Evolutionary conservation across 1,140 invertebrate species (phyloP), one percentile per base, ranked within the genome.

Genomic region (Popillia japonica): DNA sequence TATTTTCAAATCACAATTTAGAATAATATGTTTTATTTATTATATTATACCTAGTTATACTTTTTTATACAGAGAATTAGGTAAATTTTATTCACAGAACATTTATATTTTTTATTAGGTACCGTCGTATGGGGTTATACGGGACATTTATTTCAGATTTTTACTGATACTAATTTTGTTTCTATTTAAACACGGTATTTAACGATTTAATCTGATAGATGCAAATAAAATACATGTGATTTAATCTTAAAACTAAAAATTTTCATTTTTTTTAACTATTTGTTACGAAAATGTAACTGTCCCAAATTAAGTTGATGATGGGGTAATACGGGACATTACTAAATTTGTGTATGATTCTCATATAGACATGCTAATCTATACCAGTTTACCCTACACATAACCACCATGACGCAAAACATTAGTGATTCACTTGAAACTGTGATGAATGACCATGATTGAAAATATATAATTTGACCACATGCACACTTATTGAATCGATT

Each of bases 71-170:
- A n/a, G n/a, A n/a, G n/a, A n/a, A n/a, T n/a, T n/a, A n/a, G n/a
- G n/a, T n/a, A n/a, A n/a, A n/a, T n/a, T n/a, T n/a, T n/a, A n/a
- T n/a, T n/a, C n/a, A n/a, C n/a, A n/a, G n/a, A n/a, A n/a, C n/a
- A n/a, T n/a, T n/a, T n/a, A n/a, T n/a, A n/a, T n/a, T n/a, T n/a
- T n/a, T n/a, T n/a, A n/a, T n/a, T 34, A 48, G 8, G 44, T 48
- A 48, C 44, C 44, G 44, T 48, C 6, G 8, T 48, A 48, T 48
- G 44, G 44, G 44, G 44, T 48, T 48, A 48, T 48, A 48, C 8
- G 44, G n/a, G 44, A 48, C 44, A 48, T 48, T 48, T 48, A 48
- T 48, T 48, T 48, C 44, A 48, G 44, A 48, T 48, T 48, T 48
- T 48, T 17, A 48, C 44, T 48, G n/a, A 48, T 48, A 48, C 8